phyloP scores from a whole-genome alignment of 2,888 invertebrate genomes.

The Aradus depressus region DNA sequence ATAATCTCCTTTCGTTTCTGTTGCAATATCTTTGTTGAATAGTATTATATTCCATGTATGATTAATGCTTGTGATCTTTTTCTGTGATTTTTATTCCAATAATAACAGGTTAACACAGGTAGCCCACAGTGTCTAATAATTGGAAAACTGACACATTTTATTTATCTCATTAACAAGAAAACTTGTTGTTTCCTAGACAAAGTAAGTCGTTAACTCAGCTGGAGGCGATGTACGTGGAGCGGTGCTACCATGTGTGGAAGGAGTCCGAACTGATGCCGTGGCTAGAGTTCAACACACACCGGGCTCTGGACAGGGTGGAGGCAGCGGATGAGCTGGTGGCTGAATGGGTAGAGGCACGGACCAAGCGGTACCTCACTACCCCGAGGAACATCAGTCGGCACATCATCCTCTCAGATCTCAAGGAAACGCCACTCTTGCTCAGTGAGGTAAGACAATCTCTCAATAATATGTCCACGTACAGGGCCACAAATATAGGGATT shows the following conservation, averaged over 20 bases:
- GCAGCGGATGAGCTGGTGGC: slow-evolving; percentile 47
- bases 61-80: too few species aligned
- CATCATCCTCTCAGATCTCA: slow-evolving; percentile 57
- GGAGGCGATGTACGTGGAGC: slow-evolving; percentile 58
- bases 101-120: too few species aligned
- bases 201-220: slow-evolving; percentile 54
- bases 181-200: slow-evolving; percentile 28
- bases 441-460: slow-evolving; percentile 41
- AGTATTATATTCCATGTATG: too few species aligned
- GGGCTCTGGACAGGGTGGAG: slow-evolving; percentile 52
- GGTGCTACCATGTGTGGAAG: slow-evolving; percentile 69
- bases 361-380: slow-evolving; percentile 49
- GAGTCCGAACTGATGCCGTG: slow-evolving; percentile 59
- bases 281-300: slow-evolving; percentile 60
- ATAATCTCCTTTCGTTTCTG: too few species aligned
- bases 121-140: too few species aligned
- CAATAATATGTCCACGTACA: not conserved
- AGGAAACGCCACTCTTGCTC: slow-evolving; percentile 48
- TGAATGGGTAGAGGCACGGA: slow-evolving; percentile 50
- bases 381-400: slow-evolving; percentile 58
- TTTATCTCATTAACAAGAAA: too few species aligned
- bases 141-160: too few species aligned
- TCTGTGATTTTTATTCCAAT: too few species aligned
- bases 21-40: too few species aligned
- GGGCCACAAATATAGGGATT: too few species aligned